These are phyloP conservation scores for Catocala fraxini DNA, from an alignment of 2,888 invertebrate genomes.

Conservation along the genomic window DNA sequence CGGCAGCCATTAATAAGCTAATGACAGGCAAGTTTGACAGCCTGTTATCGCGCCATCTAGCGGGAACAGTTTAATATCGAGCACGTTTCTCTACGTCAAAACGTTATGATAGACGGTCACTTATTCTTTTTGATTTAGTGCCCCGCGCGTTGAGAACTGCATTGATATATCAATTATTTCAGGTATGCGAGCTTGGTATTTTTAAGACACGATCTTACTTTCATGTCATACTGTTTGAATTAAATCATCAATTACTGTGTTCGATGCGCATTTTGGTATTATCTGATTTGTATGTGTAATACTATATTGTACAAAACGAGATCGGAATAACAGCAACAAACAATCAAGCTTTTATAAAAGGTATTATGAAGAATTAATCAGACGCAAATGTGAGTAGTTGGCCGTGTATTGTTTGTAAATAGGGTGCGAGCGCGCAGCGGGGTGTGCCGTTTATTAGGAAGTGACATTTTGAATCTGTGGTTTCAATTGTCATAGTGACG, in stretches of 20 bases:
- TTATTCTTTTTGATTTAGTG: constrained; percentile 83
- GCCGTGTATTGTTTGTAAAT: constrained; percentile 80
- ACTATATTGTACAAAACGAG: constrained; percentile 52
- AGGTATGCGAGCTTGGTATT: constrained; percentile 82
- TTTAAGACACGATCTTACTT: constrained; percentile 83
- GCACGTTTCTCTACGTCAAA: constrained; percentile 83
- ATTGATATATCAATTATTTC: constrained; percentile 87
- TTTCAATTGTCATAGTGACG: constrained; percentile 45
- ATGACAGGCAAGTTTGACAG: constrained; percentile 85
- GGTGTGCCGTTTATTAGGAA: constrained; percentile 64
- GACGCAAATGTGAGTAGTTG: constrained; percentile 60
- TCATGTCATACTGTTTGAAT: constrained; percentile 82
- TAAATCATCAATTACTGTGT: constrained; percentile 83
- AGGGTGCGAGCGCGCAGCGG: constrained; percentile 69
- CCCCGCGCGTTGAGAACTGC: constrained; percentile 78
- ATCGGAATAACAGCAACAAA: constrained; percentile 46
- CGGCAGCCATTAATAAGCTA: constrained; percentile 81
- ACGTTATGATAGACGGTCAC: constrained; percentile 79
- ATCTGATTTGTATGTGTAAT: constrained; percentile 80
- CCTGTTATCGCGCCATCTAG: constrained; percentile 85
- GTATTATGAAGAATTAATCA: constrained; percentile 58
- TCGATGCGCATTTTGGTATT: constrained; percentile 74
- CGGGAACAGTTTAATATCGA: constrained; percentile 82
- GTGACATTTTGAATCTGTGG: constrained; percentile 54
- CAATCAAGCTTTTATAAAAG: constrained; percentile 39